A percentile compares a stretch with the other conserved stretches of the same genome.
Evolutionary conservation across 2,888 invertebrate species (phyloP).

Genomic region (Alitta virens): DNA sequence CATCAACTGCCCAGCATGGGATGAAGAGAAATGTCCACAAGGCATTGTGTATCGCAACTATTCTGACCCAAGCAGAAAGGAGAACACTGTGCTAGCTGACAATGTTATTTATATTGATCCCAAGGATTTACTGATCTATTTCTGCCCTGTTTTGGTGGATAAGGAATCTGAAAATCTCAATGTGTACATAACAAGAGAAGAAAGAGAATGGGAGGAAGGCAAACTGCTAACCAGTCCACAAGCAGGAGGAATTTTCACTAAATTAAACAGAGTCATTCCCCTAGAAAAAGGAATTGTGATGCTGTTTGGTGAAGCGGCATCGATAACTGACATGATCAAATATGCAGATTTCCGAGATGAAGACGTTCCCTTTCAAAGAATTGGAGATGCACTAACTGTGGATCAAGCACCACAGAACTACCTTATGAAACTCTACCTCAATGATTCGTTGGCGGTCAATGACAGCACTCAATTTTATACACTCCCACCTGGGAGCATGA

Average conservation of each 20-base stretch:
- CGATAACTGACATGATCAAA: neutral
- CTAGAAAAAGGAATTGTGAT: neutral
- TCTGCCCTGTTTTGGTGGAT: neutral
- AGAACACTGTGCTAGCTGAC: neutral
- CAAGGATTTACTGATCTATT: neutral
- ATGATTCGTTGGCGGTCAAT: neutral
- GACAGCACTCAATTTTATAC: neutral
- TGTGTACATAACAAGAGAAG: neutral
- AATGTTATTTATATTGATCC: neutral
- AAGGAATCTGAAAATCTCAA: neutral
- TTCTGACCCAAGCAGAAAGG: neutral
- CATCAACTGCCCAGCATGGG: neutral
- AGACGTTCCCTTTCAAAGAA: neutral
- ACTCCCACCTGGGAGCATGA: neutral
- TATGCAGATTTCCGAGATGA: slow-evolving; percentile 1
- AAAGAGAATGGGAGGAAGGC: neutral
- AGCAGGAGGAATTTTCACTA: neutral
- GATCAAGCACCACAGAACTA: neutral
- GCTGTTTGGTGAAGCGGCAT: neutral
- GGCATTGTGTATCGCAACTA: neutral
- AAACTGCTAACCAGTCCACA: neutral
- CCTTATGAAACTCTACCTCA: neutral
- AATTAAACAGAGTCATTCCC: neutral
- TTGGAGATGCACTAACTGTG: neutral
- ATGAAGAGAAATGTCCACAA: neutral